Conservation (phyloP, 2,888 invertebrate genomes). For the Diadromus collaris region DNA sequence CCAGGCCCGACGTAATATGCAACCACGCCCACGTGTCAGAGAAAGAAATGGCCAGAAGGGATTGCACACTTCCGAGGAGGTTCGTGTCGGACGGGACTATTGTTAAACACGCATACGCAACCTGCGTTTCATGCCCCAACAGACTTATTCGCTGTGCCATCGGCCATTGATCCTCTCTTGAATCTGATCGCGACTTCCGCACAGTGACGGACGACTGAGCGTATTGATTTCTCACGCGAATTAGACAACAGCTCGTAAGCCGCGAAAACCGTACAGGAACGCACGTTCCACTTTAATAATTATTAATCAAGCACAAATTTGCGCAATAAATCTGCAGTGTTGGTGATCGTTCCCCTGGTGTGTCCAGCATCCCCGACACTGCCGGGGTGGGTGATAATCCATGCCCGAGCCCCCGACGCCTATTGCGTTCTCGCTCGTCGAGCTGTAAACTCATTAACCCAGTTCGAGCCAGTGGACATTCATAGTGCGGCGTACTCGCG, state of each 20-base stretch:
- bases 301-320: conserved; percentile 52
- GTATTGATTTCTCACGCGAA: neutral
- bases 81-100: neutral
- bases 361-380: conserved; percentile 26
- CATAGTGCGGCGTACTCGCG: conserved; percentile 58
- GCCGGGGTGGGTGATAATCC: conserved; percentile 56
- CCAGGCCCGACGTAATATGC: conserved; percentile 26
- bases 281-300: conserved; percentile 43
- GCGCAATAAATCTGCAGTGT: conserved; percentile 45
- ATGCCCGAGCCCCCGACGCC: conserved; percentile 40
- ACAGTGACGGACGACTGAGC: neutral
- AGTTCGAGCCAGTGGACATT: conserved; percentile 58
- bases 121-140: conserved; percentile 2
- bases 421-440: conserved; percentile 52
- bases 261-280: neutral
- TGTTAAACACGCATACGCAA: conserved; percentile 1
- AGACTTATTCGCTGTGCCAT: conserved; percentile 20
- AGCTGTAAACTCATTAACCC: conserved; percentile 66
- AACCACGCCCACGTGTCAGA: neutral
- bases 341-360: conserved; percentile 44
- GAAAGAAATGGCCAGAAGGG: neutral
- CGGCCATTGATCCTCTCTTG: conserved; percentile 41
- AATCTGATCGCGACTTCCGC: neutral
- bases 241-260: neutral
- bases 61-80: neutral